Evolutionary conservation across 2,797 vertebrate species (phyloP).

Genomic region (Characodon lateralis): DNA sequence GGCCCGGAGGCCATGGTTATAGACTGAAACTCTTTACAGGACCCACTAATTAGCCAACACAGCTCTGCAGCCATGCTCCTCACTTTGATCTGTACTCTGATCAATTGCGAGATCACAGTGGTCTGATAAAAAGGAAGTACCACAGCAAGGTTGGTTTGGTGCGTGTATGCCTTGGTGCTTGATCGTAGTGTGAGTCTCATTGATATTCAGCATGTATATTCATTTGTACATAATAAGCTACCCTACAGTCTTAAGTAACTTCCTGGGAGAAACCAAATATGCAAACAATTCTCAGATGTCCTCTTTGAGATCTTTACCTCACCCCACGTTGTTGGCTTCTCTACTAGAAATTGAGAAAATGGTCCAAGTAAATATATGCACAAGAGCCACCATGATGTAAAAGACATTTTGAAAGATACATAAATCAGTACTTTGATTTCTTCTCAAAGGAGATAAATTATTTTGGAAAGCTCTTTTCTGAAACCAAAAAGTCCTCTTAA

Average conservation of each 20-base stretch:
- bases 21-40: slow-evolving; percentile 71
- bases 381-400: not conserved
- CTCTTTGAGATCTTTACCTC: slow-evolving; percentile 32
- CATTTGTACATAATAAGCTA: slow-evolving; percentile 3
- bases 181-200: slow-evolving; percentile 14
- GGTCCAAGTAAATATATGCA: slow-evolving; percentile 1
- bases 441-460: too few relatives aligned
- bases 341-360: slow-evolving; percentile 34
- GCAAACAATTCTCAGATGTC: slow-evolving; percentile 48
- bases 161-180: not conserved
- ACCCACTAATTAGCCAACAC: slow-evolving; percentile 67
- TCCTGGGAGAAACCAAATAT: slow-evolving; percentile 27
- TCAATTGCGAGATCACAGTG: slow-evolving; percentile 70
- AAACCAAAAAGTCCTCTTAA: not conserved
- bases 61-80: slow-evolving; percentile 50
- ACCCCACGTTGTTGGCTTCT: slow-evolving; percentile 34
- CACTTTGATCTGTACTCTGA: slow-evolving; percentile 70
- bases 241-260: slow-evolving; percentile 5
- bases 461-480: too few relatives aligned
- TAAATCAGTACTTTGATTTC: too few relatives aligned
- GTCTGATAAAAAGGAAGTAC: slow-evolving; percentile 52
- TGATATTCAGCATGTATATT: slow-evolving; percentile 15
- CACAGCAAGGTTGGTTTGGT: slow-evolving; percentile 23
- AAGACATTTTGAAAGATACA: not conserved
- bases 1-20: slow-evolving; percentile 65